Conservation (phyloP, 2,113 vertebrate species). For the Psittacara wagleri region DNA sequence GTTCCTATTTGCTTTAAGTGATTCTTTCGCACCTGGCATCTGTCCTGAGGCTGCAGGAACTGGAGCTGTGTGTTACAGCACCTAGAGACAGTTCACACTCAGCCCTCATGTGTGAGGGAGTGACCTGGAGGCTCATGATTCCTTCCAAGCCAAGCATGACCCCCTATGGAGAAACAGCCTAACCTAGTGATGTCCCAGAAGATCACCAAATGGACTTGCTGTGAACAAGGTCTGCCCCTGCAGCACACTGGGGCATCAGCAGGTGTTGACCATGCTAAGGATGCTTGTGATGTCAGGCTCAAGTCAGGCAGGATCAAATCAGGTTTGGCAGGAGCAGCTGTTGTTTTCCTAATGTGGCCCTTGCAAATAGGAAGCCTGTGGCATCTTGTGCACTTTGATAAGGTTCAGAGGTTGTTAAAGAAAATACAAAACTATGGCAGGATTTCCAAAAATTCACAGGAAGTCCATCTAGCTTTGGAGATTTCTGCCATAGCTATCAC, state of each 20-base stretch:
- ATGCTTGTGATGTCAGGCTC: fast-evolving
- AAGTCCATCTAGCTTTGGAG: not conserved
- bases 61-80: not conserved
- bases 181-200: not conserved
- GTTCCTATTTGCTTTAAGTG: not conserved
- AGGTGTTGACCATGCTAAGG: not conserved
- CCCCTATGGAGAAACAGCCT: not conserved
- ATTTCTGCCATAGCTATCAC: not conserved
- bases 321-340: not conserved
- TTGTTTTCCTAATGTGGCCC: not conserved
- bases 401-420: not conserved
- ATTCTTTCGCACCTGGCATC: not conserved
- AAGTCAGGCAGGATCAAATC: not conserved
- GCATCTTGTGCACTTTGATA: not conserved
- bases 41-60: not conserved
- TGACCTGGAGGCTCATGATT: fast-evolving
- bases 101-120: not conserved
- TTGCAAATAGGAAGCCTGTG: not conserved
- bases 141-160: not conserved
- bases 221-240: not conserved
- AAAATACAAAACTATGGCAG: not conserved
- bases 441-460: not conserved
- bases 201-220: not conserved
- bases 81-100: not conserved
- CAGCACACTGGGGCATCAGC: too few species aligned